A percentile compares a stretch with the other conserved stretches of the same genome.
Conservation (phyloP, 2,888 invertebrate species). For the Spisula solida region DNA sequence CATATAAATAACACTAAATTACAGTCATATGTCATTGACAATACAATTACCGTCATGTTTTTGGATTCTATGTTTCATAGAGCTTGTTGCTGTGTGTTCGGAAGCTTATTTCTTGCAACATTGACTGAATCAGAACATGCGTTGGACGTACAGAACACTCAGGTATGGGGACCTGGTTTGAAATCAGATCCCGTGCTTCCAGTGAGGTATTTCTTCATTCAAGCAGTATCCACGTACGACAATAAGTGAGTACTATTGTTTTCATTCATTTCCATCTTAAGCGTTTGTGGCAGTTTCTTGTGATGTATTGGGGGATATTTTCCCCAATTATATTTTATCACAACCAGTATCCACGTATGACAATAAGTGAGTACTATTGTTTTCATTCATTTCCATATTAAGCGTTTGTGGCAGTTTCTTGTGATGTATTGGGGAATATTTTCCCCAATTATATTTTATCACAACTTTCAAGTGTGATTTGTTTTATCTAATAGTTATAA, state of each 20-base stretch:
- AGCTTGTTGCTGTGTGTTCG: no score
- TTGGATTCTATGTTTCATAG: no score
- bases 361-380: slow-evolving; percentile 88
- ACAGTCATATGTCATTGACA: no score
- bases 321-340: no score
- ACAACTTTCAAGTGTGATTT: no score
- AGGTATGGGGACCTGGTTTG: slow-evolving; percentile 92
- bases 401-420: no score
- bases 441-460: no score
- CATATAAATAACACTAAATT: no score
- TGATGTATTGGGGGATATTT: slow-evolving; percentile 21
- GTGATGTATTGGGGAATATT: slow-evolving; percentile 22
- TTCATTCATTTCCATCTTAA: background rate
- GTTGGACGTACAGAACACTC: slow-evolving; percentile 73
- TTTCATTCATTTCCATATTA: background rate
- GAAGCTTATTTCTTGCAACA: no score
- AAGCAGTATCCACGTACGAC: slow-evolving; percentile 90
- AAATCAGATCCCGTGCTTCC: slow-evolving; percentile 92
- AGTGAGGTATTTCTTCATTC: slow-evolving; percentile 96
- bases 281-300: no score
- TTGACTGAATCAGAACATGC: background rate
- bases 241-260: slow-evolving; percentile 89
- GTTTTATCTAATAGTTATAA: no score
- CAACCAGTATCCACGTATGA: slow-evolving; percentile 75
- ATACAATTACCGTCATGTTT: no score